Evolutionary conservation across 2,797 vertebrate genomes (phyloP), one percentile per base, ranked within the genome.

Genomic region (Heterohyrax brucei): DNA sequence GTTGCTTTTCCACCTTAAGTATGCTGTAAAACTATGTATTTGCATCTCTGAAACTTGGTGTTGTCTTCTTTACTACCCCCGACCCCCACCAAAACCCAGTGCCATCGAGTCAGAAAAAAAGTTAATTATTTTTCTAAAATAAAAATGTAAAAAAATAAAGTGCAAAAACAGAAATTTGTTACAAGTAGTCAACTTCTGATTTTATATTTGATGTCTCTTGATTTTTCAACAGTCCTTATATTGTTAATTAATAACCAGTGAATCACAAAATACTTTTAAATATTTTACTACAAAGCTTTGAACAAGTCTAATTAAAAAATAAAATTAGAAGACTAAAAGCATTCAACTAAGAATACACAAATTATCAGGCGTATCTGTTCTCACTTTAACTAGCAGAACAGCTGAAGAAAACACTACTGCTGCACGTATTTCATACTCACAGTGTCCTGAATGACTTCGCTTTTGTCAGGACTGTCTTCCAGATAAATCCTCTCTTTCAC

Each of bases 391-490:
- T 13, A 56, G 12, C 70, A 82, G 30, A 13, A 94, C 56, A 92
- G 53, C 33, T 66, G 92, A 88, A 95, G 72, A 81, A 30, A 91
- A 30, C 77, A 78, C 3, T 93, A 84, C 4, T 53, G 87, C 28
- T 85, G 73, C 81, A 59, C 0, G 2, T 22, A 85, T 2, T 89
- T 89, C 93, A 81, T 94, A 98, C 99, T 98, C 97, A 99, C 99
- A 89, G 89, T 97, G 73, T 99, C 98, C 85, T 98, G 98, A 94
- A 96, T 48, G 87, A 94, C 76, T 96, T 99, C 99, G 94, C 87
- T 94, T 95, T 98, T 99, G 81, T 99, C 99, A 77, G 98, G 98
- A 97, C 98, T 98, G 97, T 99, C 98, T 75, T 99, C 99, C 5
- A 97, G 91, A 94, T 96, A 98, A 97, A 98, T 97, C 48, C 97